These are phyloP conservation scores for Coranthus polyacanthus DNA, from an alignment of 2,797 vertebrate species.

Conservation along the genomic window DNA sequence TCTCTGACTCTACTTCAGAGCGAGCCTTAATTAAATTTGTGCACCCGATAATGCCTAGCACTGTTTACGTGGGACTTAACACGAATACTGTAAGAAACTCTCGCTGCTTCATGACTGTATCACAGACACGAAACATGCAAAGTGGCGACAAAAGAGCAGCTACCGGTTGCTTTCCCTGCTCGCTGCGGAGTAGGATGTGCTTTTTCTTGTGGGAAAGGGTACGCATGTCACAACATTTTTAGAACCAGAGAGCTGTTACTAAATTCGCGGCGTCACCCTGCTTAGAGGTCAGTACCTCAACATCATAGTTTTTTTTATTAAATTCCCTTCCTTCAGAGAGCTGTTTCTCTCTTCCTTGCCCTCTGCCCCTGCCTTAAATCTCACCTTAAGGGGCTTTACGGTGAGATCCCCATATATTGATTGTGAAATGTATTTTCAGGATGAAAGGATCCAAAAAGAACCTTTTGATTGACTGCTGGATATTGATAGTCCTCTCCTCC, in stretches of 20 bases:
- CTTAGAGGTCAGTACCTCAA: constrained; percentile 13
- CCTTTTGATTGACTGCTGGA: constrained; percentile 66
- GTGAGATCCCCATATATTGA: constrained; percentile 47
- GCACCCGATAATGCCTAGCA: constrained; percentile 31
- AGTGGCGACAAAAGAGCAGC: constrained; percentile 10
- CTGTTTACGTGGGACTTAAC: constrained; percentile 12
- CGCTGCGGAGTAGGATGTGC: neutral
- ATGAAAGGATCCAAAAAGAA: constrained; percentile 45
- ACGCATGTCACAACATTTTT: constrained; percentile 29
- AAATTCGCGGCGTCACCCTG: constrained; percentile 8
- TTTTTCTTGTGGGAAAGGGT: constrained; percentile 39
- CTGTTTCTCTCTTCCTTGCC: neutral
- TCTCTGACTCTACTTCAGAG: constrained; percentile 71
- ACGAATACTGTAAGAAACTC: constrained; percentile 30
- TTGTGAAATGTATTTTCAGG: constrained; percentile 27
- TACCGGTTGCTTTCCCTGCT: constrained; percentile 10
- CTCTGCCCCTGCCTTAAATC: constrained; percentile 32
- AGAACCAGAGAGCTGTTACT: constrained; percentile 3
- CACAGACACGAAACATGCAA: constrained; percentile 5
- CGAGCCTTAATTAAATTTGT: constrained; percentile 75
- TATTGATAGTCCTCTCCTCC: constrained; percentile 43
- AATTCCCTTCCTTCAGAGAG: constrained; percentile 8
- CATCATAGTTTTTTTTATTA: neutral
- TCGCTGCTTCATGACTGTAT: constrained; percentile 1
- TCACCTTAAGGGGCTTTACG: constrained; percentile 26